Base-by-base conservation (phyloP, 2,797 vertebrate genomes). In the Gymnocypris eckloni region DNA sequence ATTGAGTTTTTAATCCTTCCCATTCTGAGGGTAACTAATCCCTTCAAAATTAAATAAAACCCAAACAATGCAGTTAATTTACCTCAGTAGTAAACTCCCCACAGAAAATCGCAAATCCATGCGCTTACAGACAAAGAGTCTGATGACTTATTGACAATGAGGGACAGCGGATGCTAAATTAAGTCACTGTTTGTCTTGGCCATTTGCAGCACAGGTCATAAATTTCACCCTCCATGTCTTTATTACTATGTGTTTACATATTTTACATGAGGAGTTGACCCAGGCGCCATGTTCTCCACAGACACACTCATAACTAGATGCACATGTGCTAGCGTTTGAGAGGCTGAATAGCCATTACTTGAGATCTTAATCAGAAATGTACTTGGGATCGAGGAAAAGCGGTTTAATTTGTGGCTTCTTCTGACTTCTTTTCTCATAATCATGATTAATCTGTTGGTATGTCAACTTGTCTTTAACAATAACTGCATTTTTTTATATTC, bases 11-110 rank as follows among this genome's bases (percentile, higher is more conserved):
- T 90, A 80, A 82, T 77, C 88, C 83, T 84, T 16, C 67, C 89
- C 37, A 86, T 90, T 89, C 91, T 71, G 89, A 91, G 87, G 89
- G 81, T 73, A 89, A 89, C 82, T 80, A 89, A 92, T 93, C 87
- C 87, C 82, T 48, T 77, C 81, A 89, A 89, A 91, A 90, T 91
- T 71, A 89, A 90, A 92, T 92, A 90, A 83, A 80, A 90, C 90
- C 90, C 88, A 87, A 73, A 66, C 69, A 85, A 86, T 88, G 89
- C 82, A 78, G 88, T 86, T 91, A 33, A 80, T 90, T 91, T 89
- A 85, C 88, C 83, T 79, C 66, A 64, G 79, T 79, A 86, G 59
- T 87, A 82, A 28, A n/a, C 86, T 86, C 45, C 76, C 89, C 64
- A 85, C 77, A 71, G 76, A 56, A 89, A 61, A 88, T 81, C 79